Base-by-base conservation (phyloP, 1,140 invertebrate genomes). In the Drosophila sucinea region DNA sequence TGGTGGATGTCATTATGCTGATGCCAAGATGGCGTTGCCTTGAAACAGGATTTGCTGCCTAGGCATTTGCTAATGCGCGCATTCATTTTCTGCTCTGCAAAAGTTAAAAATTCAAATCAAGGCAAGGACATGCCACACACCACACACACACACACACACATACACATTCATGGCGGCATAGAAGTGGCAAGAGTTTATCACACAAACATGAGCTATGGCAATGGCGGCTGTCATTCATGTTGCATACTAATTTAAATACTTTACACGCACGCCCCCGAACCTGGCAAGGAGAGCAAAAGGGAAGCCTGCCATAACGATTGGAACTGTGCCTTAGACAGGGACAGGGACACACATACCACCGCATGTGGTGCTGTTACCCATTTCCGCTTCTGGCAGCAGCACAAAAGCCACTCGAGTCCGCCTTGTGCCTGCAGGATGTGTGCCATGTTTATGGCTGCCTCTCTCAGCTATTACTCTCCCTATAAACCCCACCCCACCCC, bases 231-330 rank as follows among this genome's bases (percentile, higher is more conserved):
- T 89, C 84, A 89, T 87, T 87, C 84, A 87, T 89, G 84, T 81
- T 87, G 84, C 84, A 89, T 89, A 89, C 84, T 87, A 89, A 87
- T 87, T 87, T 87, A 89, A 87, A 87, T 89, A 89, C 80, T 73
- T 80, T 73, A 73, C 73, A 79, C 79, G 70, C 81, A 81, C 65
- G 58, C 61, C 44, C 44, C 73, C 63, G 47, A 33, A 67, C 56
- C 40, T 11, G 11, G 54, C 7, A 32, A 62, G 47, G 8, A 62
- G 58, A 7, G 44, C n/a, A 44, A 60, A 76, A 35, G 38, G 32
- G 3, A 27, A 17, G 30, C 2, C 44, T 51, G 44, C 7, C 44
- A 51, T 51, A 51, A 51, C 44, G 44, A 51, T 51, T 51, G 44
- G 44, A 51, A 51, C 25, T 51, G 44, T 51, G 44, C 25, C 23